These are phyloP conservation scores for Sipunculus nudus DNA, from an alignment of 2,888 invertebrate species.

Conservation along the genomic window DNA sequence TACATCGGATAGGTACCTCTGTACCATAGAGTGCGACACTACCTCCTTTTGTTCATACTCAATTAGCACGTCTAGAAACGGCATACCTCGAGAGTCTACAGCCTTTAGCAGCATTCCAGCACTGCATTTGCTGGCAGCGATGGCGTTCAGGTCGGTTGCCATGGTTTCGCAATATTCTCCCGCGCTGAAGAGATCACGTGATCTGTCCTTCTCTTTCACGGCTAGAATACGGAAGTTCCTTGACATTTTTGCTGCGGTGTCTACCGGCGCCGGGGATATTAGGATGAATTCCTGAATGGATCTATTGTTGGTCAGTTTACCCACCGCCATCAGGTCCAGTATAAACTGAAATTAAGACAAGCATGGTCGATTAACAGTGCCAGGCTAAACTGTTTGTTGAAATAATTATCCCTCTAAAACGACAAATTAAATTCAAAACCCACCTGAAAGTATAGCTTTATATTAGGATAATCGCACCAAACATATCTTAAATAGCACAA, in stretches of 20 bases:
- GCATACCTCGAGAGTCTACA: slow-evolving; percentile 91
- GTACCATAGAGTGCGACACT: slow-evolving; percentile 94
- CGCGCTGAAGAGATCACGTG: slow-evolving; percentile 93
- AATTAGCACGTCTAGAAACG: slow-evolving; percentile 94
- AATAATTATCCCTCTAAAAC: not conserved
- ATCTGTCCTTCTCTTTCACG: slow-evolving; percentile 96
- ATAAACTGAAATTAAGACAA: slow-evolving; percentile 75
- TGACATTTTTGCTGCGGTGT: slow-evolving; percentile 97
- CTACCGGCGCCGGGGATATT: slow-evolving; percentile 99
- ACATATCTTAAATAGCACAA: too few relatives aligned
- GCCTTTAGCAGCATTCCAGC: slow-evolving; percentile 94
- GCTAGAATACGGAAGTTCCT: slow-evolving; percentile 79
- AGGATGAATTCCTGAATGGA: slow-evolving; percentile 97
- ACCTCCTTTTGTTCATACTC: slow-evolving; percentile 98
- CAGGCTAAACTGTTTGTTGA: slow-evolving; percentile 1
- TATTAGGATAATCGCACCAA: too few relatives aligned
- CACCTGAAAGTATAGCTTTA: too few relatives aligned
- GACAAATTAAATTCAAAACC: too few relatives aligned
- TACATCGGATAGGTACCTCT: slow-evolving; percentile 91
- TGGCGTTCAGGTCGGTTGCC: slow-evolving; percentile 94
- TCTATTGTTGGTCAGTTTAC: slow-evolving; percentile 89
- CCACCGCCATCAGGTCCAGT: slow-evolving; percentile 97
- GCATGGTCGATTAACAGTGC: not conserved
- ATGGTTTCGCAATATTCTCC: slow-evolving; percentile 96
- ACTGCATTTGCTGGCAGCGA: slow-evolving; percentile 93